Conservation (phyloP, 2,797 vertebrate genomes). For the Brachyrhaphis roseni region DNA sequence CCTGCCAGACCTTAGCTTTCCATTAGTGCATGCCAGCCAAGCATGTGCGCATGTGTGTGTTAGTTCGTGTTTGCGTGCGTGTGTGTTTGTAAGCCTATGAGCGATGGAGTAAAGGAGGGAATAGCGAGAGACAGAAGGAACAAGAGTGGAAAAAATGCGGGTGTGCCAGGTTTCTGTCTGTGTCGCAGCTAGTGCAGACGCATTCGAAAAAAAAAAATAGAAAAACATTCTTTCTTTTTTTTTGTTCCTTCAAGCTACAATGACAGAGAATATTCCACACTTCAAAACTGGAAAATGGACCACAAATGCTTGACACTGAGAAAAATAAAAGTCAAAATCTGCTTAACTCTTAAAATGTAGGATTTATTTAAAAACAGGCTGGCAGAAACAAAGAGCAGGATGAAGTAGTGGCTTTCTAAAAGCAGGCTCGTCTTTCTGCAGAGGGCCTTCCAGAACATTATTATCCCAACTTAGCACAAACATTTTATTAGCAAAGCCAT, state of each 20-base stretch:
- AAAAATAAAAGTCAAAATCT: not conserved
- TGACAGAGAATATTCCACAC: conserved; percentile 10
- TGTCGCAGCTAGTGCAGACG: conserved; percentile 33
- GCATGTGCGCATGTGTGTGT: conserved; percentile 54
- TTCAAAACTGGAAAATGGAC: not conserved
- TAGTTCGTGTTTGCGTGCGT: conserved; percentile 20
- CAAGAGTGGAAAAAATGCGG: conserved; percentile 55
- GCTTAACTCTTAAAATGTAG: not conserved
- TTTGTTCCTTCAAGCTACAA: conserved; percentile 6
- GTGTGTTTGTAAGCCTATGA: conserved; percentile 27
- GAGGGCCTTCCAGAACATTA: not conserved
- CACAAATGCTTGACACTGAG: not conserved
- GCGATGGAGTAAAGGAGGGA: conserved; percentile 58
- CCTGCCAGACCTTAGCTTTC: conserved; percentile 77
- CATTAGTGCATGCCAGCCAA: conserved; percentile 71
- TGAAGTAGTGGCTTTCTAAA: not conserved
- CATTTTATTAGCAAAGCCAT: not conserved
- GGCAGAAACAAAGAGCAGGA: not conserved
- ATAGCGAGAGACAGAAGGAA: conserved; percentile 61
- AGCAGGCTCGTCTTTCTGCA: not conserved
- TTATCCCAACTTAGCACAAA: conserved; percentile 28
- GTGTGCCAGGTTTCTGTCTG: conserved; percentile 27
- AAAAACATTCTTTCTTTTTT: not conserved
- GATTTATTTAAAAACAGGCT: not conserved
- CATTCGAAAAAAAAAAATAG: conserved; percentile 1